These are phyloP conservation scores for Mechanitis mazaeus DNA, from an alignment of 2,888 invertebrate genomes.

Conservation along the genomic window DNA sequence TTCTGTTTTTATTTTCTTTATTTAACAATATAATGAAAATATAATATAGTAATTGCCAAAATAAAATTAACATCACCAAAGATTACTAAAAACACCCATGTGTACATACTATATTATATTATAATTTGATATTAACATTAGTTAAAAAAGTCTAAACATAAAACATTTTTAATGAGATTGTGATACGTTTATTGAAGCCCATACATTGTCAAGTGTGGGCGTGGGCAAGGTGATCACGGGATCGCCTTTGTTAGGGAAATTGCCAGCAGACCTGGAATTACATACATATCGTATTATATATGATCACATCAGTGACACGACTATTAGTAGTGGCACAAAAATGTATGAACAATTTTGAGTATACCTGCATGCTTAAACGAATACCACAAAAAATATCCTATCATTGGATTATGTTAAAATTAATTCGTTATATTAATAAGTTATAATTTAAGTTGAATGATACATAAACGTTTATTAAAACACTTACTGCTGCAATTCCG, in stretches of 20 bases:
- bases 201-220: constrained; percentile 59
- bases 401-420: no score
- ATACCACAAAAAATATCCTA: no score
- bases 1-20: no score
- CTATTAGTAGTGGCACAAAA: not conserved
- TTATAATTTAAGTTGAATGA: no score
- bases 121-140: not conserved
- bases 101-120: no score
- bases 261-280: constrained; percentile 58
- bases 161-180: constrained; percentile 51
- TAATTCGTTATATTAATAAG: no score
- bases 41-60: no score
- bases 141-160: not conserved
- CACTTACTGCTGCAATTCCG: constrained; percentile 73
- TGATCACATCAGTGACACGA: not conserved
- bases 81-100: no score
- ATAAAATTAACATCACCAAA: no score
- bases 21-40: no score
- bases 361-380: no score
- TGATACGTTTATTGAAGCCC: constrained; percentile 61
- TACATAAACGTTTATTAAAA: not conserved
- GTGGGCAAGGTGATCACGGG: constrained; percentile 52
- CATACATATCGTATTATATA: constrained; percentile 5
- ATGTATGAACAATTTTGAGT: no score
- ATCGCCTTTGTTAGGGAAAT: constrained; percentile 57